Conservation (phyloP, 2,113 vertebrate genomes). For the Myrmecophaga tridactyla region DNA sequence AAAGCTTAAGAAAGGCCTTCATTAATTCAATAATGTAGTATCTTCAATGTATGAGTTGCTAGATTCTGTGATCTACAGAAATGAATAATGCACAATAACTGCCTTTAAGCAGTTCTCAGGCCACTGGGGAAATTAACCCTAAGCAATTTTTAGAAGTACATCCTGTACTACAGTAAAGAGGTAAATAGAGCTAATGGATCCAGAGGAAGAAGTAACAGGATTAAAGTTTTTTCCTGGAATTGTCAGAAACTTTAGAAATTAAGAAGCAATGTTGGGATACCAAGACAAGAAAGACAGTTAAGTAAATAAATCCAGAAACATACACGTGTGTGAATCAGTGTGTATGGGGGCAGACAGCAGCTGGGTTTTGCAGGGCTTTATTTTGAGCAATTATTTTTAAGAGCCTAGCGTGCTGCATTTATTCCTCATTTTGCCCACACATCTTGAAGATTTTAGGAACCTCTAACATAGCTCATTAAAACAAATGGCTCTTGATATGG, state of each 20-base stretch:
- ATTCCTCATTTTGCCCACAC: conserved; percentile 17
- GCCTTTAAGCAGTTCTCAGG: not conserved
- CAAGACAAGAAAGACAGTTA: not conserved
- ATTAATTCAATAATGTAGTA: not conserved
- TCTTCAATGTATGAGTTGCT: not conserved
- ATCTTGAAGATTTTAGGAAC: conserved; percentile 52
- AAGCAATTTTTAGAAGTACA: conserved; percentile 14
- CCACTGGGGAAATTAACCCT: conserved; percentile 4
- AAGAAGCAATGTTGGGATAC: not conserved
- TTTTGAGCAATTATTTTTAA: conserved; percentile 49
- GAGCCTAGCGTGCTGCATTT: not conserved
- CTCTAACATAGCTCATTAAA: conserved; percentile 57
- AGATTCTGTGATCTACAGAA: conserved; percentile 42
- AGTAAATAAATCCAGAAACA: not conserved
- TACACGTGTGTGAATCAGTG: not conserved
- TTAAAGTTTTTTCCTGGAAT: conserved; percentile 27
- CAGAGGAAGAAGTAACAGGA: not conserved
- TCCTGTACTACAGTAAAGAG: conserved; percentile 9
- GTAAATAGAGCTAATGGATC: conserved; percentile 16
- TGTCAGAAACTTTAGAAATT: conserved; percentile 37
- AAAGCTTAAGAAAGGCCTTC: not conserved
- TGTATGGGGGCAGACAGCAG: not conserved
- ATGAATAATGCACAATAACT: not conserved
- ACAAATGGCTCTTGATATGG: conserved; percentile 36
- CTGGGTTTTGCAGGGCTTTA: not conserved